Evolutionary conservation across 2,113 vertebrate genomes (phyloP).

Genomic region (Poecile atricapillus): DNA sequence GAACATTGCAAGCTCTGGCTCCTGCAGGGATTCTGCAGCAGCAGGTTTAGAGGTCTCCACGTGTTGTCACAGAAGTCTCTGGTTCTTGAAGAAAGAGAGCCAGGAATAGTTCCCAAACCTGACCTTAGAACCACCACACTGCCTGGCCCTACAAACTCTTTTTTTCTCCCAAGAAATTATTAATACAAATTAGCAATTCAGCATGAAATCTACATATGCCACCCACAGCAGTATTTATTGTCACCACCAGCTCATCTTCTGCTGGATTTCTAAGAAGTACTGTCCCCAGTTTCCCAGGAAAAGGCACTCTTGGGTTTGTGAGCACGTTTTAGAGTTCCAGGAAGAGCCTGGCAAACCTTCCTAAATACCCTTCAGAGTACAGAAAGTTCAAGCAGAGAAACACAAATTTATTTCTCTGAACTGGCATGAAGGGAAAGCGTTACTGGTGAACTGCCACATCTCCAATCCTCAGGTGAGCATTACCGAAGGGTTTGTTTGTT

Average conservation of each 20-base stretch:
- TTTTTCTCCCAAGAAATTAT: background rate
- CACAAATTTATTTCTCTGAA: background rate
- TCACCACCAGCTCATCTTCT: background rate
- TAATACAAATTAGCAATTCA: background rate
- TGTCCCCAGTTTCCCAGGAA: background rate
- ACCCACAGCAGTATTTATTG: background rate
- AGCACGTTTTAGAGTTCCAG: background rate
- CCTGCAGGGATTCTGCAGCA: background rate
- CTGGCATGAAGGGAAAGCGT: background rate
- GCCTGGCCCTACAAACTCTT: background rate
- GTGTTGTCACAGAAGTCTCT: background rate
- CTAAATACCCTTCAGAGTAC: background rate
- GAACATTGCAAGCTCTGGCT: background rate
- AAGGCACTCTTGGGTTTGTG: background rate
- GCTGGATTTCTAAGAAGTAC: background rate
- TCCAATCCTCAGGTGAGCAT: slow-evolving; percentile 19
- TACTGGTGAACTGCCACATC: background rate
- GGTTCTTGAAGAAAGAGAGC: background rate
- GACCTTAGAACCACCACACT: background rate
- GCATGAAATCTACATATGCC: background rate
- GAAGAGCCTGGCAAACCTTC: background rate
- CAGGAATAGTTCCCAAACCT: background rate
- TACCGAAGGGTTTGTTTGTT: background rate
- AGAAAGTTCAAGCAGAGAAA: background rate
- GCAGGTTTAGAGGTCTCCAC: too few species aligned